Evolutionary conservation across 2,113 vertebrate species (phyloP), one percentile per base, ranked within the genome.

Genomic region (Hiodon tergisus): DNA sequence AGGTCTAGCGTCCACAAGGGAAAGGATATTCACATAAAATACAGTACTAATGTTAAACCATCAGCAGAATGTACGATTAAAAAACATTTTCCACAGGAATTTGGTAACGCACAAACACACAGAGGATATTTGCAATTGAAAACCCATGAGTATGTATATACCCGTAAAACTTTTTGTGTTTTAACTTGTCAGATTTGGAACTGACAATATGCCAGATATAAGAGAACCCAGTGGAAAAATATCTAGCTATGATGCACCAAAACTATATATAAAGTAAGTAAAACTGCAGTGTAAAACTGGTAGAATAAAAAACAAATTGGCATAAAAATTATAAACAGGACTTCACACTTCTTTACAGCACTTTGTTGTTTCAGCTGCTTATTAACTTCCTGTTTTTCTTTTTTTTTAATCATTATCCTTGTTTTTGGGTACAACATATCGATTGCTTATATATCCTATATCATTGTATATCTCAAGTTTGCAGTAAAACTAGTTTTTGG

Each of bases 1-100:
- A 67, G 53, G 55, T 65, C 52, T 73, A 65, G 62, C 50, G 13
- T 62, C 65, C n/a, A 66, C 16, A 48, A 60, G 51, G 17, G 81
- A 72, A 81, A 74, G 74, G 3, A 65, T 61, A 1, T 68, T 80
- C 78, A 79, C 71, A 77, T 78, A 17, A 70, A 70, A 70, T 52
- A 63, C 14, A 3, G 46, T 59, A 66, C 53, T 58, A 46, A 52
- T 69, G 67, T 14, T 74, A 60, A 81, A 67, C 55, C 83, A 89
- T 82, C 84, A 68, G 80, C 79, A 77, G 77, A 83, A 83, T 82
- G 80, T 83, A 87, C 87, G 82, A 87, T 86, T 87, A 60, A 54
- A 60, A 71, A 72, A 59, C 82, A 79, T 67, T 76, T 72, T 81
- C 76, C 78, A 83, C 69, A 83, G 67, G 80, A 63, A 83, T 86